Percentiles rank a stretch among this genome's conserved stretches.
phyloP scores from a whole-genome alignment of 1,140 invertebrate genomes.

The Papilio dardanus region DNA sequence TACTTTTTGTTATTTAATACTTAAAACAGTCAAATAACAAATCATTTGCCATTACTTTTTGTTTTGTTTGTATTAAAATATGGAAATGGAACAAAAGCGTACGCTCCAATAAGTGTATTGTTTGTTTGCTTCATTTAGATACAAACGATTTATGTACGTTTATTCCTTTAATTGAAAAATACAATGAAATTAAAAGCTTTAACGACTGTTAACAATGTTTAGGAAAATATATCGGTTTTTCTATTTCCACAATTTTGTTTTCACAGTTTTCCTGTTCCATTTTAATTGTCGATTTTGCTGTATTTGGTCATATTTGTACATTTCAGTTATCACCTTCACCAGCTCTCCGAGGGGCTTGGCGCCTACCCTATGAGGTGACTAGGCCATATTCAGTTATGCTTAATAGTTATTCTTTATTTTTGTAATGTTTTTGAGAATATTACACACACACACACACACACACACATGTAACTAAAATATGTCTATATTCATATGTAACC shows the following conservation, averaged over 20 bases:
- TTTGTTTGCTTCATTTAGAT: conserved; percentile 23
- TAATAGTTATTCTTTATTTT: too few relatives aligned
- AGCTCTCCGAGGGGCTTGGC: too few relatives aligned
- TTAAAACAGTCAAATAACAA: background rate
- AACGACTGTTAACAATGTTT: background rate
- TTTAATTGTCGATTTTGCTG: background rate
- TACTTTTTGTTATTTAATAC: too few relatives aligned
- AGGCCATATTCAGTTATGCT: too few relatives aligned
- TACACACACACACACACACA: too few relatives aligned
- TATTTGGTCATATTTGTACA: too few relatives aligned
- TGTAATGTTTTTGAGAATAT: too few relatives aligned
- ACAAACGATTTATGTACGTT: conserved; percentile 16
- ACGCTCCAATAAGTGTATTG: conserved; percentile 16
- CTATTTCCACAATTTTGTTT: background rate
- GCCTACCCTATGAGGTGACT: too few relatives aligned
- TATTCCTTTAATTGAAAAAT: conserved; percentile 21
- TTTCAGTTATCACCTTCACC: too few relatives aligned
- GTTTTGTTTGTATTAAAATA: background rate
- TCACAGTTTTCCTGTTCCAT: background rate
- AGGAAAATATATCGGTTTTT: background rate
- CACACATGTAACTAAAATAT: too few relatives aligned
- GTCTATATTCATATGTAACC: too few relatives aligned
- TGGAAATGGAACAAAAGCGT: background rate
- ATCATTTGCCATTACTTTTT: background rate
- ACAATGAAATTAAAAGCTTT: conserved; percentile 9